These are phyloP conservation scores for Priocnemis perturbator DNA, from an alignment of 2,888 invertebrate genomes.

Conservation along the genomic window DNA sequence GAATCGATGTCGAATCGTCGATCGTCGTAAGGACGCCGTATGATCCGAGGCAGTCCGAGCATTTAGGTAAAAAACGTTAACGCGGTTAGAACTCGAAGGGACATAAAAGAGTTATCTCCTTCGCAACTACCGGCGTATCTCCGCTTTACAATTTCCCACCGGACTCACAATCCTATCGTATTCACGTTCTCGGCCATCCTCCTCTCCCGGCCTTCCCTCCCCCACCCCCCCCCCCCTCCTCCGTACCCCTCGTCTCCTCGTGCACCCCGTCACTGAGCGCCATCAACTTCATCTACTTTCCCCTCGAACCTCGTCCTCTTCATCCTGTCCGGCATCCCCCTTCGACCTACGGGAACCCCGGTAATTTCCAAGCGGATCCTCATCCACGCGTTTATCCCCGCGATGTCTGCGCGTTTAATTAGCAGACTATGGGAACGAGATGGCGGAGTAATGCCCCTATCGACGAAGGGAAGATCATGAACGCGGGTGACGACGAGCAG, in stretches of 20 bases:
- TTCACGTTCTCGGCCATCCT: conserved; percentile 32
- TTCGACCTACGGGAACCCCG: conserved; percentile 23
- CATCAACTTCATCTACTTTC: conserved; percentile 9
- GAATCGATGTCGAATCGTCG: background rate
- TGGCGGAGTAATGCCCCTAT: conserved; percentile 18
- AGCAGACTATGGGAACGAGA: conserved; percentile 32
- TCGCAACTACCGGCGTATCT: conserved; percentile 53
- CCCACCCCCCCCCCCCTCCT: background rate
- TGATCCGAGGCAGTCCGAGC: background rate
- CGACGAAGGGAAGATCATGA: conserved; percentile 9
- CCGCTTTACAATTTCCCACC: conserved; percentile 57
- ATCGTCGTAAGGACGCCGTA: background rate
- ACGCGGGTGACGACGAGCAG: conserved; percentile 4
- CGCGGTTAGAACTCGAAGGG: conserved; percentile 47
- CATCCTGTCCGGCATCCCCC: conserved; percentile 18
- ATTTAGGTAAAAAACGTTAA: conserved; percentile 50
- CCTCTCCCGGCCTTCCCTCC: conserved; percentile 27
- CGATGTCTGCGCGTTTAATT: conserved; percentile 45
- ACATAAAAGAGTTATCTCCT: conserved; percentile 61
- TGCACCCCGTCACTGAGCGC: too few relatives aligned
- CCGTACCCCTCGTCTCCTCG: background rate
- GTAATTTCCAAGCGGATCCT: conserved; percentile 37
- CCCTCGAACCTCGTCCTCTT: conserved; percentile 10
- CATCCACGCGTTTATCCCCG: conserved; percentile 21
- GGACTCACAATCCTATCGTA: conserved; percentile 49